Percentiles rank a stretch among this genome's conserved stretches.
These are phyloP conservation scores for Epinotia bilunana DNA, from an alignment of 2,888 invertebrate species.

Conservation along the genomic window DNA sequence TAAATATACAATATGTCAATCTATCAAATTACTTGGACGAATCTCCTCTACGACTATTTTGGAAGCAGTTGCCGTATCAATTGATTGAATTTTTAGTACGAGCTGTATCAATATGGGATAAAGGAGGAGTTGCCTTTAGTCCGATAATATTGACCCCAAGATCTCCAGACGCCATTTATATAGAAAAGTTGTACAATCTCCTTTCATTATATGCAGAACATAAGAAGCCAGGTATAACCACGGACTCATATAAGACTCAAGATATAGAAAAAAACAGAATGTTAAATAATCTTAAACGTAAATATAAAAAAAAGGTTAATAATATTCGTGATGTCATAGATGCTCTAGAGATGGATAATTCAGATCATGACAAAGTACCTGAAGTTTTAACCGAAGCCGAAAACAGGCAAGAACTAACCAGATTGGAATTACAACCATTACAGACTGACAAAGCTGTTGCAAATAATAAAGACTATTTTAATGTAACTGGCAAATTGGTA, in stretches of 20 bases:
- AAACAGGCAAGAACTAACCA: constrained; percentile 48
- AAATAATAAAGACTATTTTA: not conserved
- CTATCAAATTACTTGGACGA: constrained; percentile 65
- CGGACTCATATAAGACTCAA: constrained; percentile 41
- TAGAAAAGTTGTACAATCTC: constrained; percentile 63
- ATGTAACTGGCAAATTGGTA: not conserved
- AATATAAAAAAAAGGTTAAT: constrained; percentile 61
- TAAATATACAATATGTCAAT: constrained; percentile 60
- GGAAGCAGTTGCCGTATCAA: constrained; percentile 64
- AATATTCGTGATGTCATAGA: constrained; percentile 77
- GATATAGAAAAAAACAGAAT: constrained; percentile 43
- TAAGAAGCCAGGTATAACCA: not conserved
- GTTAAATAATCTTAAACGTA: constrained; percentile 30
- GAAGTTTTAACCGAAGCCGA: constrained; percentile 65
- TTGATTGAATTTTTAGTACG: constrained; percentile 68
- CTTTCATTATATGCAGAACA: constrained; percentile 57
- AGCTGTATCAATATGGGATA: constrained; percentile 74
- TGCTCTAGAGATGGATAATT: constrained; percentile 61
- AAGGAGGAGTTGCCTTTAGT: constrained; percentile 73
- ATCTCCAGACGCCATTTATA: constrained; percentile 60
- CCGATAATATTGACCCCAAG: constrained; percentile 66
- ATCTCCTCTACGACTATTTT: constrained; percentile 68
- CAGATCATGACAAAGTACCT: constrained; percentile 49
- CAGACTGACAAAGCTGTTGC: not conserved
- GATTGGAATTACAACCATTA: constrained; percentile 21